A percentile compares a stretch with the other conserved stretches of the same genome.
phyloP scores from a whole-genome alignment of 37 sponge, comb jelly and placozoan genomes.

The Amphimedon queenslandica region DNA sequence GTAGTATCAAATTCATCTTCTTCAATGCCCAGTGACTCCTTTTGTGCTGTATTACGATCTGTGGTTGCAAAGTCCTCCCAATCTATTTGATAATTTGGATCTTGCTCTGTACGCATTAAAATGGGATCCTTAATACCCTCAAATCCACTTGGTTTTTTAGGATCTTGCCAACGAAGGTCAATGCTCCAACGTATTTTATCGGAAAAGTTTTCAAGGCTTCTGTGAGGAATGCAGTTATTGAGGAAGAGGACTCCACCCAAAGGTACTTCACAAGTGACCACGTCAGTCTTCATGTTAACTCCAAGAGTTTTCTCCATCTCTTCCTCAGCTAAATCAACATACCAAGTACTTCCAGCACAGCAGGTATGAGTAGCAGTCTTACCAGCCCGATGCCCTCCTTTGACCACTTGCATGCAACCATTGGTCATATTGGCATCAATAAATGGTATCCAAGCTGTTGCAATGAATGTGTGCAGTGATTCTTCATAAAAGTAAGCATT shows the following conservation, averaged over 20 bases:
- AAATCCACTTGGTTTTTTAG: slow-evolving; percentile 66
- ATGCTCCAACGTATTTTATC: slow-evolving; percentile 80
- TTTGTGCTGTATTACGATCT: slow-evolving; percentile 54
- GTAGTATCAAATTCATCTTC: slow-evolving; percentile 82
- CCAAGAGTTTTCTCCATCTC: slow-evolving; percentile 67
- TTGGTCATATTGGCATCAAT: slow-evolving; percentile 72
- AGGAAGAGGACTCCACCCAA: slow-evolving; percentile 71
- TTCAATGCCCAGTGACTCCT: background rate
- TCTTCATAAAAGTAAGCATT: slow-evolving; percentile 64
- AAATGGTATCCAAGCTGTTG: slow-evolving; percentile 93
- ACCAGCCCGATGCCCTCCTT: slow-evolving; percentile 69
- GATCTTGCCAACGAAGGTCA: slow-evolving; percentile 83
- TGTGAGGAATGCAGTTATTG: slow-evolving; percentile 81
- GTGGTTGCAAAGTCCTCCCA: slow-evolving; percentile 58
- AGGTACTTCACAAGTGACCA: slow-evolving; percentile 80
- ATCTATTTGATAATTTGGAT: slow-evolving; percentile 58
- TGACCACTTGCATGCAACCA: slow-evolving; percentile 84
- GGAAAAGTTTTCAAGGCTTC: slow-evolving; percentile 71
- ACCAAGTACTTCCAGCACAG: slow-evolving; percentile 87
- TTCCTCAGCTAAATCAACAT: slow-evolving; percentile 58
- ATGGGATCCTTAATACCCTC: slow-evolving; percentile 56
- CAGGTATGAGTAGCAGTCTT: slow-evolving; percentile 78
- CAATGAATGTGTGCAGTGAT: slow-evolving; percentile 38
- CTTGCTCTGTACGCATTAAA: slow-evolving; percentile 44
- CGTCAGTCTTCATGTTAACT: slow-evolving; percentile 50